Percentiles rank a stretch among this genome's conserved stretches.
Evolutionary conservation across 2,113 vertebrate species (phyloP).

Genomic region (Mormyrus iriodes): DNA sequence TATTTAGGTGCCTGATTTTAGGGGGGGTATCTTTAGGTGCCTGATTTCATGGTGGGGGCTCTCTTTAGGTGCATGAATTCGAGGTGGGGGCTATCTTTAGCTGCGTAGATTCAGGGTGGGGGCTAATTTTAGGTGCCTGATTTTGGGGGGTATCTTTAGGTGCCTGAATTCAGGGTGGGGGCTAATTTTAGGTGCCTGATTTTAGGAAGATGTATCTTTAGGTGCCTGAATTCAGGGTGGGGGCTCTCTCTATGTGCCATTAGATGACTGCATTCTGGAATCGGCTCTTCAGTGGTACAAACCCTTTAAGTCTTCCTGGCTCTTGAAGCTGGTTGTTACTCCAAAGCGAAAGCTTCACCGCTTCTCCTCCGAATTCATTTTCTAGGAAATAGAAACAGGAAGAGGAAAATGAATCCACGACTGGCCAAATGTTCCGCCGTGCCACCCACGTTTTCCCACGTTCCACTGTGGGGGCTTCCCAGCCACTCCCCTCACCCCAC

Average conservation of each 20-base stretch:
- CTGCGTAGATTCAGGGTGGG: neutral
- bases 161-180: neutral
- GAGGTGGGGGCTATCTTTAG: constrained; percentile 39
- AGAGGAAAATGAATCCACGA: constrained; percentile 35
- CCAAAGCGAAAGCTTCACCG: constrained; percentile 66
- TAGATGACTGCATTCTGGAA: neutral
- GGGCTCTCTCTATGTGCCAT: too few relatives aligned
- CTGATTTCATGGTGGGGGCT: too few relatives aligned
- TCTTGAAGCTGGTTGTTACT: constrained; percentile 42
- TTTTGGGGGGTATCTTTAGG: neutral
- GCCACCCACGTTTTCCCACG: neutral
- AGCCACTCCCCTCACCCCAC: neutral
- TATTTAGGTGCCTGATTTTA: neutral
- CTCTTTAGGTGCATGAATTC: constrained; percentile 37
- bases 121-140: too few relatives aligned
- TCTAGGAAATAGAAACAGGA: constrained; percentile 59
- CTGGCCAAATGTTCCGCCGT: neutral
- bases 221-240: neutral
- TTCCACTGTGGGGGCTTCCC: neutral
- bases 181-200: too few relatives aligned
- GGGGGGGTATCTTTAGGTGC: too few relatives aligned
- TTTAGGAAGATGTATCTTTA: neutral
- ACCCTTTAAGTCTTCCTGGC: constrained; percentile 57
- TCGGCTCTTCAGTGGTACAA: constrained; percentile 59
- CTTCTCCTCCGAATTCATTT: constrained; percentile 74